A percentile compares a stretch with the other conserved stretches of the same genome.
These are phyloP conservation scores for Macrocentrus cingulum DNA, from an alignment of 1,140 invertebrate species.

Conservation along the genomic window DNA sequence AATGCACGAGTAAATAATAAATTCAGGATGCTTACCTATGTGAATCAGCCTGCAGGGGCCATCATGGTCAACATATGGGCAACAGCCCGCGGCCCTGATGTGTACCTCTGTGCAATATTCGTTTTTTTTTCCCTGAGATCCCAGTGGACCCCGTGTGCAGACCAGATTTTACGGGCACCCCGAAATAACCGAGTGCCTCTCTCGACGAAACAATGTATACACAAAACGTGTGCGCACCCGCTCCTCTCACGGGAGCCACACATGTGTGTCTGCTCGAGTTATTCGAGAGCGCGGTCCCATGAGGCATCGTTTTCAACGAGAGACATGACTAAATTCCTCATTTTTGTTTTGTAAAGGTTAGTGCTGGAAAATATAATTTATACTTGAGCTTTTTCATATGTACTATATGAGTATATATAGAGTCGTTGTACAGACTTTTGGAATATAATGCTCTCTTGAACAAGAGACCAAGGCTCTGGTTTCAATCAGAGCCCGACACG, in stretches of 20 bases:
- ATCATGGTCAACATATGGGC: slow-evolving; percentile 57
- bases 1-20: slow-evolving; percentile 21
- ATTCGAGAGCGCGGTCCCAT: slow-evolving; percentile 6
- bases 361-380: too few species aligned
- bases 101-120: slow-evolving; percentile 33
- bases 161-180: slow-evolving; percentile 44
- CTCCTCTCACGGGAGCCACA: slow-evolving; percentile 20
- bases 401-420: background rate
- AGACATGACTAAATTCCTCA: background rate
- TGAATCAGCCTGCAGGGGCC: slow-evolving; percentile 30
- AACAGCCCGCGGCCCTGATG: slow-evolving; percentile 47
- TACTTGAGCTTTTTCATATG: too few species aligned
- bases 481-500: slow-evolving; percentile 19
- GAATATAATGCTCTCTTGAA: slow-evolving; percentile 9
- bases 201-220: slow-evolving; percentile 25
- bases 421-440: background rate
- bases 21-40: slow-evolving; percentile 45
- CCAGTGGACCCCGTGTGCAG: slow-evolving; percentile 40
- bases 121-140: background rate
- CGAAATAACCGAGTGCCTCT: slow-evolving; percentile 22
- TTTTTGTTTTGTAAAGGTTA: too few species aligned
- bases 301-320: background rate
- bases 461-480: slow-evolving; percentile 9
- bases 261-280: slow-evolving; percentile 2
- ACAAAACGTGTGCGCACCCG: slow-evolving; percentile 16